Conservation (phyloP, 1,140 invertebrate species). For the Probaryconus sp. region DNA sequence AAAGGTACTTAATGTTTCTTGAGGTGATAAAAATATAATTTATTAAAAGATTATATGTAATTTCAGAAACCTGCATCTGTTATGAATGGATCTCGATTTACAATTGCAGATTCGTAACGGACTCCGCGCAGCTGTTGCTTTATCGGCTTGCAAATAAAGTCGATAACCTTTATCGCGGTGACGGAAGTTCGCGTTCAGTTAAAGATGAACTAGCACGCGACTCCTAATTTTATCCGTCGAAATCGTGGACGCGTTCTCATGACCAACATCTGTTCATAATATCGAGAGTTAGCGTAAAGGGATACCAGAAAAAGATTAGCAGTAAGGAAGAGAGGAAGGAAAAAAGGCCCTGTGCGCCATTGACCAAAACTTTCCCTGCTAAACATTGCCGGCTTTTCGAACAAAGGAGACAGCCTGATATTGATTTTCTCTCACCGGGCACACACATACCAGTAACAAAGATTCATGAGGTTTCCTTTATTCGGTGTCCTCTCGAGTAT, state of each 20-base stretch:
- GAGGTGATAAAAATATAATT: no score
- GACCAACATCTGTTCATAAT: conserved; percentile 7
- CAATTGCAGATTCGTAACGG: neutral
- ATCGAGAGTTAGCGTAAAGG: neutral
- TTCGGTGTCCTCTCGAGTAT: no score
- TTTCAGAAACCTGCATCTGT: no score
- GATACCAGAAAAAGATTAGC: conserved; percentile 5
- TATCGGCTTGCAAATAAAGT: neutral
- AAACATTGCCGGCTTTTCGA: conserved; percentile 63
- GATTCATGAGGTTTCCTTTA: conserved; percentile 62
- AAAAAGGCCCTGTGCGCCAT: conserved; percentile 43
- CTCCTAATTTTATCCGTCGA: conserved; percentile 23
- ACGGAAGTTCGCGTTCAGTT: conserved; percentile 7
- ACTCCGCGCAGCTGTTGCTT: neutral
- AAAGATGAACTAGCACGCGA: conserved; percentile 26
- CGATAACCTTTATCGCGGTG: conserved; percentile 19
- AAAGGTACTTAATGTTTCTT: no score
- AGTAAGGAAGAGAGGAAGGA: conserved; percentile 7
- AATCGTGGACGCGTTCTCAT: conserved; percentile 5
- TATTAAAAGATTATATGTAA: no score
- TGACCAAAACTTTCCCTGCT: conserved; percentile 60
- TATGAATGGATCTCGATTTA: neutral
- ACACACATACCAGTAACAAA: conserved; percentile 63
- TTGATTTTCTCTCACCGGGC: conserved; percentile 71
- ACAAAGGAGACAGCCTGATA: conserved; percentile 71